A percentile compares a stretch with the other conserved stretches of the same genome.
Evolutionary conservation across 2,113 vertebrate species (phyloP).

Genomic region (Lagopus leucura): DNA sequence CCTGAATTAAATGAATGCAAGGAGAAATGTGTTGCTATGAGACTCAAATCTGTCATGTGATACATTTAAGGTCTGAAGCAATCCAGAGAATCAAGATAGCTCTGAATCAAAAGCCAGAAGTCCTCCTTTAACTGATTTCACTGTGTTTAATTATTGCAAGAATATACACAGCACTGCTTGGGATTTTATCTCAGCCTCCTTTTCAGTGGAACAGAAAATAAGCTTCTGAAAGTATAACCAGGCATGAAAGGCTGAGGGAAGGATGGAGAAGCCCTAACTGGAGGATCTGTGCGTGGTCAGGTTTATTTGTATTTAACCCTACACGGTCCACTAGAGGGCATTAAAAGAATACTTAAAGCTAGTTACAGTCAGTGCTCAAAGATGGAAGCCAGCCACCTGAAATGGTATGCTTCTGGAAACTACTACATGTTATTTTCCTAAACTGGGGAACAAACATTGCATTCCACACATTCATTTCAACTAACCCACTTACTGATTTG

Average conservation of each 20-base stretch:
- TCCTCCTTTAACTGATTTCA: background rate
- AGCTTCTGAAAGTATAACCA: background rate
- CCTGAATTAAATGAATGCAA: conserved; percentile 47
- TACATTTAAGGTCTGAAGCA: conserved; percentile 11
- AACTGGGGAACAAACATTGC: background rate
- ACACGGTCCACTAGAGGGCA: conserved; percentile 70
- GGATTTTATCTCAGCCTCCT: background rate
- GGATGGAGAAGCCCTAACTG: background rate
- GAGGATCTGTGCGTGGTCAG: background rate
- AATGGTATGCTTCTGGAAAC: conserved; percentile 24
- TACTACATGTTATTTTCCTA: background rate
- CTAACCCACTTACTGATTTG: background rate
- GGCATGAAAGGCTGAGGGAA: background rate
- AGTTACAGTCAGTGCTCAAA: accelerated
- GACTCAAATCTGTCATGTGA: conserved; percentile 58
- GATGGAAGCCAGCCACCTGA: background rate
- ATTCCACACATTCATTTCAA: background rate
- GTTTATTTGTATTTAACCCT: conserved; percentile 15
- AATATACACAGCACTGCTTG: background rate
- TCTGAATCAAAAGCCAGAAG: conserved; percentile 10
- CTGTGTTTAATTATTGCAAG: background rate
- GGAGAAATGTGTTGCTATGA: conserved; percentile 66
- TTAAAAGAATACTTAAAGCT: conserved; percentile 27
- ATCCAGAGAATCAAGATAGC: conserved; percentile 31
- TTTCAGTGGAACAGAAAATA: background rate